Conservation (phyloP, 2,113 vertebrate species). For the Bubo bubo region DNA sequence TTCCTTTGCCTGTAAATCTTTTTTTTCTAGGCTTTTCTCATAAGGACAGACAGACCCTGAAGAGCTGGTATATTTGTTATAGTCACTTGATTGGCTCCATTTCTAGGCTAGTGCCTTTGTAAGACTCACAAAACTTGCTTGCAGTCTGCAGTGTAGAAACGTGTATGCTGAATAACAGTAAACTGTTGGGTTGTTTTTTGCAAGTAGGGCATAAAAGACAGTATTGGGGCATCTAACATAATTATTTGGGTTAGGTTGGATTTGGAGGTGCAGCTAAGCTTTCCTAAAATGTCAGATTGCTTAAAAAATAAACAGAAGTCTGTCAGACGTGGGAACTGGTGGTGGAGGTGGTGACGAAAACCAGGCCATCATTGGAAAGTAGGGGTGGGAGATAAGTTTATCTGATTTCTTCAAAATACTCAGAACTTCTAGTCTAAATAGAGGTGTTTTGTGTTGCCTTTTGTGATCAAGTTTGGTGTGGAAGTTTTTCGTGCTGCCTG, state of each 20-base stretch:
- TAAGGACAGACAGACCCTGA: not conserved
- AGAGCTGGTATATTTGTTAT: not conserved
- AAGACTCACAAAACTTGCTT: not conserved
- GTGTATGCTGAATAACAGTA: not conserved
- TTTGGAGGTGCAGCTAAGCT: not conserved
- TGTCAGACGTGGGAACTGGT: not conserved
- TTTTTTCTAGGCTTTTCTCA: not conserved
- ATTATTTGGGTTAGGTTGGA: not conserved
- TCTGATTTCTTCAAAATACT: not conserved
- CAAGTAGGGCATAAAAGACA: not conserved
- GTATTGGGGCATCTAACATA: not conserved
- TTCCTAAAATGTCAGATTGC: not conserved
- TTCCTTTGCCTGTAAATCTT: not conserved
- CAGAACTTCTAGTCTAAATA: not conserved
- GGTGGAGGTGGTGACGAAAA: not conserved
- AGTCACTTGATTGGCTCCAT: not conserved
- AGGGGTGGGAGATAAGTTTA: not conserved
- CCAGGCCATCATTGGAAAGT: not conserved
- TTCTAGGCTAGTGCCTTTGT: not conserved
- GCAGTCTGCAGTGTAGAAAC: fast-evolving
- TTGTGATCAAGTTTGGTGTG: not conserved
- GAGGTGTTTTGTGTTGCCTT: not conserved
- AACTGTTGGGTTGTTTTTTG: not conserved
- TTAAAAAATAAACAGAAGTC: not conserved
- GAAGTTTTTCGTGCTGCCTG: not conserved